Percentiles rank a stretch among this genome's conserved stretches.
Evolutionary conservation across 1,140 invertebrate genomes (phyloP).

Genomic region (Nephila pilipes): DNA sequence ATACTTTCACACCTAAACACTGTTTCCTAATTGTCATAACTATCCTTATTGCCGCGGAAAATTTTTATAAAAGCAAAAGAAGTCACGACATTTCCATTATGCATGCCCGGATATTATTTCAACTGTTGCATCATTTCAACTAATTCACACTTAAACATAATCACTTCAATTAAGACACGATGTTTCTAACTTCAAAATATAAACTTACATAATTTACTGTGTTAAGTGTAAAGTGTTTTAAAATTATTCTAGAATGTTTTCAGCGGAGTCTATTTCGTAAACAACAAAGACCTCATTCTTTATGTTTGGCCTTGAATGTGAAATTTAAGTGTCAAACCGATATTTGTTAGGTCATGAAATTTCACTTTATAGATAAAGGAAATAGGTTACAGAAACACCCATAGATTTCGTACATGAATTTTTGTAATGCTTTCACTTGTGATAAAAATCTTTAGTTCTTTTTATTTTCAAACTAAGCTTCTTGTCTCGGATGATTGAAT

Average conservation of each 20-base stretch:
- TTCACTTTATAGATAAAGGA: not conserved
- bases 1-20: too few species aligned
- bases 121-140: not conserved
- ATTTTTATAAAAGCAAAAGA: not conserved
- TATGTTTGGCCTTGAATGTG: not conserved
- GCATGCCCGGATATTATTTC: not conserved
- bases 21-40: not conserved
- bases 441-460: not conserved
- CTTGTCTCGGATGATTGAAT: not conserved
- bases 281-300: not conserved
- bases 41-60: not conserved
- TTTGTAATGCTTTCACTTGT: not conserved
- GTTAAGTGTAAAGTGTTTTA: not conserved
- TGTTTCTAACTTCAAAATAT: not conserved
- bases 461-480: not conserved
- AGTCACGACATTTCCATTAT: not conserved
- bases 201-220: not conserved
- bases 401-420: not conserved
- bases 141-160: not conserved
- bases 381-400: not conserved
- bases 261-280: not conserved
- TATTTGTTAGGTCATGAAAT: not conserved
- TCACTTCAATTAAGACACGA: not conserved
- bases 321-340: not conserved
- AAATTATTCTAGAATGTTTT: not conserved